Evolutionary conservation across 2,888 invertebrate species (phyloP).

Genomic region (Sarcophaga subvicina): DNA sequence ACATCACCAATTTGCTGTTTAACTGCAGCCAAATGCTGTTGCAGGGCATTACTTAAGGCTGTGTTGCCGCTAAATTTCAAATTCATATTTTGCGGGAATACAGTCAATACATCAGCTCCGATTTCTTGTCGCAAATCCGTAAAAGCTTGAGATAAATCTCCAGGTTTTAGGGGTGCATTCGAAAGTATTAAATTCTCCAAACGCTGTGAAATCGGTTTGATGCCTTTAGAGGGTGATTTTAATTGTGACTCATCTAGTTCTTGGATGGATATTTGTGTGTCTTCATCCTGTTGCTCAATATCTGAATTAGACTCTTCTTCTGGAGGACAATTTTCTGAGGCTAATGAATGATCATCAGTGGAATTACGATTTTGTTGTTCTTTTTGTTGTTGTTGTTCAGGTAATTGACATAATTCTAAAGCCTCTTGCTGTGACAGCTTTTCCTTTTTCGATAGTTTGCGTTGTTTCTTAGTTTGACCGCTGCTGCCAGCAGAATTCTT

Average conservation of each 20-base stretch:
- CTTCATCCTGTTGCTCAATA: conserved; percentile 61
- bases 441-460: conserved; percentile 60
- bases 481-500: background rate
- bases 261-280: conserved; percentile 46
- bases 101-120: conserved; percentile 79
- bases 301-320: conserved; percentile 61
- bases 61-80: conserved; percentile 76
- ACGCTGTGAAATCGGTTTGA: conserved; percentile 73
- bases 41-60: conserved; percentile 76
- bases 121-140: conserved; percentile 81
- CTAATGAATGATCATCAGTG: conserved; percentile 43
- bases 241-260: conserved; percentile 70
- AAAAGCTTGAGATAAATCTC: conserved; percentile 79
- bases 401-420: conserved; percentile 40
- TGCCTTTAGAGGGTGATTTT: conserved; percentile 59
- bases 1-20: conserved; percentile 66
- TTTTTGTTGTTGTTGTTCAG: conserved; percentile 34
- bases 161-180: conserved; percentile 76
- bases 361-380: conserved; percentile 38
- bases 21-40: conserved; percentile 74
- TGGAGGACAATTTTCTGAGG: conserved; percentile 48
- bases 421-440: conserved; percentile 62
- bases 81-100: conserved; percentile 79
- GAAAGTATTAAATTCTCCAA: conserved; percentile 79
- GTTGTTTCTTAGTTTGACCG: conserved; percentile 57